Evolutionary conservation across 2,113 vertebrate genomes (phyloP).

Genomic region (Vidua macroura): DNA sequence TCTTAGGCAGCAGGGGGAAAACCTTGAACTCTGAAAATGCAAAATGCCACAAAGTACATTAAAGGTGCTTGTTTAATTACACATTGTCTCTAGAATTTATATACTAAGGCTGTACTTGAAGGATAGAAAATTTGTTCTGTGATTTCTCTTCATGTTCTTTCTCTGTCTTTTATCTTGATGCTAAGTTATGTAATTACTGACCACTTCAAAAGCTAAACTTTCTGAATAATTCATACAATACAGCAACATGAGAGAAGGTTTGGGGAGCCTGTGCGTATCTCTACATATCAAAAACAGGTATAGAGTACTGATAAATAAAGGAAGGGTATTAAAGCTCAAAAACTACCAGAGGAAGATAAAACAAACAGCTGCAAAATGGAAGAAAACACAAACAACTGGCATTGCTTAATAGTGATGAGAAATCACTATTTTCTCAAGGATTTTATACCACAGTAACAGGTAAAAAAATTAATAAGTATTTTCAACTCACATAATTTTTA

Average conservation of each 20-base stretch:
- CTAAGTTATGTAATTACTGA: constrained; percentile 51
- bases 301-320: constrained; percentile 14
- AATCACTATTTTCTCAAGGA: not conserved
- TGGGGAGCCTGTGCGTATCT: constrained; percentile 20
- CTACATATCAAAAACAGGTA: not conserved
- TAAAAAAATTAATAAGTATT: not conserved
- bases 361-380: not conserved
- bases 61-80: constrained; percentile 3
- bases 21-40: not conserved
- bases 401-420: not conserved
- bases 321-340: not conserved
- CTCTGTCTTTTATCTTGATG: not conserved
- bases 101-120: not conserved
- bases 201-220: constrained; percentile 46
- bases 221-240: constrained; percentile 50
- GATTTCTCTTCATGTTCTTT: not conserved
- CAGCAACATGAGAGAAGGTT: not conserved
- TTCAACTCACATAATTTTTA: constrained; percentile 20
- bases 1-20: not conserved
- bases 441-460: not conserved
- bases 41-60: not conserved
- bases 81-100: not conserved
- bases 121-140: not conserved
- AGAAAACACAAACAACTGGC: not conserved
- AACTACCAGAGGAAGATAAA: not conserved